Percentiles rank a stretch among this genome's conserved stretches.
phyloP scores from a whole-genome alignment of 2,888 invertebrate genomes.

The Gnatocerus cornutus region DNA sequence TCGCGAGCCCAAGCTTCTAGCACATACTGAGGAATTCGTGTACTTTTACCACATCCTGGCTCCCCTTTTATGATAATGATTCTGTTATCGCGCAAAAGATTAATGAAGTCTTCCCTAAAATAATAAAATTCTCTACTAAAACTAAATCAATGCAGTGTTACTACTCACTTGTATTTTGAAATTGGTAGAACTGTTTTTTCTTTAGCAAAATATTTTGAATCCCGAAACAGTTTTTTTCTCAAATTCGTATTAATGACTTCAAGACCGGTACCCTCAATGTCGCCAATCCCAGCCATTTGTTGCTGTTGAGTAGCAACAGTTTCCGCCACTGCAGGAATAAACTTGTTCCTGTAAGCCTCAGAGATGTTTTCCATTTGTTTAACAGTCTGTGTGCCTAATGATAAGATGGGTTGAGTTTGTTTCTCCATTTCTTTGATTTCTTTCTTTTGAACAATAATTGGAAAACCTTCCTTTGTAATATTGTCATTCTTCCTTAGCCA shows the following conservation, averaged over 20 bases:
- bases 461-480: constrained; percentile 72
- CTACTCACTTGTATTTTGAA: constrained; percentile 67
- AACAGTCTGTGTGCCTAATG: constrained; percentile 60
- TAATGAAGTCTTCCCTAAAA: constrained; percentile 72
- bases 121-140: constrained; percentile 1
- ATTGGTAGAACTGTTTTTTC: constrained; percentile 68
- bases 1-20: constrained; percentile 72
- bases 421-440: constrained; percentile 68
- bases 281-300: constrained; percentile 16
- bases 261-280: constrained; percentile 5
- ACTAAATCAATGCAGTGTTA: background rate
- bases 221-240: constrained; percentile 53
- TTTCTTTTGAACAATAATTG: constrained; percentile 71
- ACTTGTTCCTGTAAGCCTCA: constrained; percentile 56
- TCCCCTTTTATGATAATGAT: constrained; percentile 79
- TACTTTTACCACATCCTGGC: constrained; percentile 85
- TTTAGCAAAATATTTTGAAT: constrained; percentile 59
- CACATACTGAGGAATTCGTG: constrained; percentile 79
- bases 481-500: constrained; percentile 73
- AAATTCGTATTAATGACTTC: constrained; percentile 22
- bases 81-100: constrained; percentile 72
- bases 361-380: constrained; percentile 70
- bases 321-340: constrained; percentile 54
- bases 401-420: constrained; percentile 61
- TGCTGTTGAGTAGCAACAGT: constrained; percentile 28